Percentiles rank a stretch among this genome's conserved stretches.
phyloP scores from a whole-genome alignment of 2,888 invertebrate species.

The Lasius fuliginosus region DNA sequence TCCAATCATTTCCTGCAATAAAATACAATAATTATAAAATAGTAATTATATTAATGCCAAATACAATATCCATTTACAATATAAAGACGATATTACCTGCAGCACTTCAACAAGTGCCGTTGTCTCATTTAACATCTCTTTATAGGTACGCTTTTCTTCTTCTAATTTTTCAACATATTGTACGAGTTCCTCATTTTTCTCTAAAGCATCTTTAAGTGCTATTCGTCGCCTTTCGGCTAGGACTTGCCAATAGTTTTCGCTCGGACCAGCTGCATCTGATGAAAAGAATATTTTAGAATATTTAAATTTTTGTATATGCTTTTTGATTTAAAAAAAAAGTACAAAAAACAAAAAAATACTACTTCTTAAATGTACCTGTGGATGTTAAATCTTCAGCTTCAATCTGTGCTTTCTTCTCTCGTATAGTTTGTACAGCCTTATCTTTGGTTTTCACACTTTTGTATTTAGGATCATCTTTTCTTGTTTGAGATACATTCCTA shows the following conservation, averaged over 20 bases:
- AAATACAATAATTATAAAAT: constrained; percentile 31
- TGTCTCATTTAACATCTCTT: constrained; percentile 92
- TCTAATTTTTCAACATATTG: constrained; percentile 87
- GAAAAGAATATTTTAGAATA: constrained; percentile 14
- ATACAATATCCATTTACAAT: background rate
- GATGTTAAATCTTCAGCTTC: constrained; percentile 91
- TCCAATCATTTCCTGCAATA: constrained; percentile 89
- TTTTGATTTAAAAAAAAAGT: background rate
- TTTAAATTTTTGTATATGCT: background rate
- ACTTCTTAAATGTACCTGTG: constrained; percentile 84
- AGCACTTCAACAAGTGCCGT: constrained; percentile 92
- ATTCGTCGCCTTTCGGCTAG: constrained; percentile 92
- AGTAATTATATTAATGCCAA: constrained; percentile 13
- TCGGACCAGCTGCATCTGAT: constrained; percentile 87
- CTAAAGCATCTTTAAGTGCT: constrained; percentile 91
- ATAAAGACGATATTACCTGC: constrained; percentile 87
- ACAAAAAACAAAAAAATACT: background rate
- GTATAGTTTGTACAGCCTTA: constrained; percentile 89
- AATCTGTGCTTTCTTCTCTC: constrained; percentile 87
- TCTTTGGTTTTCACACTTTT: constrained; percentile 84
- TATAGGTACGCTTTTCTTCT: constrained; percentile 90
- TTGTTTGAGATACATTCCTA: constrained; percentile 73
- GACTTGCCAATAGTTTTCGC: constrained; percentile 92
- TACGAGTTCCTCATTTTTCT: constrained; percentile 88
- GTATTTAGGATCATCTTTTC: constrained; percentile 69